Evolutionary conservation across 2,113 vertebrate species (phyloP).

Genomic region (Gobiocypris rarus): DNA sequence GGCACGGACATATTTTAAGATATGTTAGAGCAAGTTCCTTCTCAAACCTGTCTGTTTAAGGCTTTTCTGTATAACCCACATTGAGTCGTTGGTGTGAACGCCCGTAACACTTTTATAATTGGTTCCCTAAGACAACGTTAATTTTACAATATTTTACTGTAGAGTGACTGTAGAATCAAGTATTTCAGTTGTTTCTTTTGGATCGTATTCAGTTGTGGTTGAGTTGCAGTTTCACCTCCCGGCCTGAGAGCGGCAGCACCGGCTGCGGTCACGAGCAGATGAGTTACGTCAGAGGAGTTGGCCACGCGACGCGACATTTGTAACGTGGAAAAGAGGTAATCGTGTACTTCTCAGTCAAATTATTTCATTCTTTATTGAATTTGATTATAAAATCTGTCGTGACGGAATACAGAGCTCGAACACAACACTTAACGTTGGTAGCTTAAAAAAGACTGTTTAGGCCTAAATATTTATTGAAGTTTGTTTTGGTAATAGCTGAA

Average conservation of each 20-base stretch:
- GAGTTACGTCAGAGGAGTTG: neutral
- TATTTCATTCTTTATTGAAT: neutral
- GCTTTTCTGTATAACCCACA: no score
- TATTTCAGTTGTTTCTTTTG: neutral
- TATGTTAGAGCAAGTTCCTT: no score
- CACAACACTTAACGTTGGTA: no score
- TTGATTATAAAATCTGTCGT: neutral
- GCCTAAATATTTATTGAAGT: neutral
- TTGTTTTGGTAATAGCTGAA: neutral
- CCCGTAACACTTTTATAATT: neutral
- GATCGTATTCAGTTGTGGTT: neutral
- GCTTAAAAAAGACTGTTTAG: neutral
- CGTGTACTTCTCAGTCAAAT: neutral
- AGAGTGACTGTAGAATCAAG: neutral
- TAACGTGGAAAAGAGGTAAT: conserved; percentile 16
- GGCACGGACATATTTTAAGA: no score
- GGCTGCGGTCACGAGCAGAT: neutral
- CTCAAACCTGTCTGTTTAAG: no score
- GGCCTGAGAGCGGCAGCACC: neutral
- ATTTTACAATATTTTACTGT: neutral
- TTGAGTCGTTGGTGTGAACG: neutral
- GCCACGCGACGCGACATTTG: neutral
- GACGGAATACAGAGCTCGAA: neutral
- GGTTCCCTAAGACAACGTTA: neutral
- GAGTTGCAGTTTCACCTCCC: neutral